Conservation (phyloP, 2,888 invertebrate genomes). For the Tromatobia lineatoria region DNA sequence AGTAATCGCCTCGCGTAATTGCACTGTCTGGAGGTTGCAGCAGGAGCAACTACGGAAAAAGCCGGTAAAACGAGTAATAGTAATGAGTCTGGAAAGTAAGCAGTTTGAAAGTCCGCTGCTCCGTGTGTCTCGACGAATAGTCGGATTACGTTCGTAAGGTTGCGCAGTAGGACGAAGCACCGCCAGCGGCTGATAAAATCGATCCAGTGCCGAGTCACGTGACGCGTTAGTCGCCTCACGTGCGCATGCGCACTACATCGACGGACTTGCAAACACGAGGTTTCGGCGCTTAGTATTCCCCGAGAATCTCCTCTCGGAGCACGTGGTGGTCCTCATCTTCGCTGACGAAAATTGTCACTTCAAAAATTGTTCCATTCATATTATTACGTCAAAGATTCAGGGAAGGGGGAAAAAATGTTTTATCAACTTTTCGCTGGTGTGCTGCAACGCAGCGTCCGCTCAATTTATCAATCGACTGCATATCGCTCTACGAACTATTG, state of each 20-base stretch:
- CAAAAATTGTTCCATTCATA: neutral
- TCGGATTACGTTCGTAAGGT: neutral
- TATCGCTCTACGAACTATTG: conserved; percentile 21
- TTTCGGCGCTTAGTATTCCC: conserved; percentile 25
- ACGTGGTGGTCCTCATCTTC: conserved; percentile 26
- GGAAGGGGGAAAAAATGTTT: conserved; percentile 21
- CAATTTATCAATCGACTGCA: neutral
- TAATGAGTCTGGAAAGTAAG: conserved; percentile 11
- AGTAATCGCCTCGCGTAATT: neutral
- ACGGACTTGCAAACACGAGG: conserved; percentile 12
- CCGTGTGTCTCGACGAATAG: neutral
- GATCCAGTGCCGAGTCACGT: neutral
- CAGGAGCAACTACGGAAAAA: conserved; percentile 14
- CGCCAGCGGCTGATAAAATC: conserved; percentile 26
- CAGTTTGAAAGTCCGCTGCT: conserved; percentile 47
- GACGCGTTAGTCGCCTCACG: neutral
- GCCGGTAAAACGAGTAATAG: conserved; percentile 38
- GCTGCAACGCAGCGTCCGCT: neutral
- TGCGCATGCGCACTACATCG: neutral
- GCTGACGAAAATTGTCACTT: neutral
- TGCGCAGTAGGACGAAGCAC: conserved; percentile 7
- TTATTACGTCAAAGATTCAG: neutral
- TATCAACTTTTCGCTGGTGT: neutral
- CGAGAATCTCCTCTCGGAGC: conserved; percentile 1
- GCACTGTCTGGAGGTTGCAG: neutral